These are phyloP conservation scores for Achroia grisella DNA, from an alignment of 1,140 invertebrate species.

Conservation along the genomic window DNA sequence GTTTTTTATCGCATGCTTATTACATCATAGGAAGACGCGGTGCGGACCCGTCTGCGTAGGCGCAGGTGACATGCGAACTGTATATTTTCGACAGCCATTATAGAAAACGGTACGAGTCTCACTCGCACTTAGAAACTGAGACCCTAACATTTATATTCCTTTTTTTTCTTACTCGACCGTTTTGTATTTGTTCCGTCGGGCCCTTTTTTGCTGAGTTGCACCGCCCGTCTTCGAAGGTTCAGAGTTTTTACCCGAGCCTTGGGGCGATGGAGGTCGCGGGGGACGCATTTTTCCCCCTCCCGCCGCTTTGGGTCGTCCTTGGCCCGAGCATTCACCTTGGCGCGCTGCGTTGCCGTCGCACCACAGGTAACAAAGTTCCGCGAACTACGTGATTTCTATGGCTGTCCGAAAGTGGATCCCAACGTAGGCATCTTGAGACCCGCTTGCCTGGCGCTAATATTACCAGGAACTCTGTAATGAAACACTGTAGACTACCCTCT, in stretches of 20 bases:
- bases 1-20: conserved; percentile 47
- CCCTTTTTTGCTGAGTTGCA: conserved; percentile 61
- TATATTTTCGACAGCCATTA: conserved; percentile 34
- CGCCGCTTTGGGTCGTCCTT: conserved; percentile 51
- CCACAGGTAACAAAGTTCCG: conserved; percentile 70
- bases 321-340: conserved; percentile 70
- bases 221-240: conserved; percentile 56
- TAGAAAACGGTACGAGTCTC: conserved; percentile 41
- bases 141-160: conserved; percentile 51
- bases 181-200: conserved; percentile 69
- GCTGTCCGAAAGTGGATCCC: conserved; percentile 64
- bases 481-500: conserved; percentile 43
- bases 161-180: conserved; percentile 34
- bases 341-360: conserved; percentile 57
- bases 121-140: conserved; percentile 45
- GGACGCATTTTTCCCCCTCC: conserved; percentile 31
- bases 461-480: conserved; percentile 61
- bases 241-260: conserved; percentile 44
- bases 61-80: conserved; percentile 61
- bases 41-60: conserved; percentile 52
- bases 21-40: conserved; percentile 51
- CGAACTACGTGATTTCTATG: conserved; percentile 71
- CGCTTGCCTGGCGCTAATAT: conserved; percentile 49
- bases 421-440: conserved; percentile 38
- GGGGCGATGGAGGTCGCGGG: conserved; percentile 25